Evolutionary conservation across 2,888 invertebrate species (phyloP), one percentile per base, ranked within the genome.

Genomic region (Sphecodes monilicornis): DNA sequence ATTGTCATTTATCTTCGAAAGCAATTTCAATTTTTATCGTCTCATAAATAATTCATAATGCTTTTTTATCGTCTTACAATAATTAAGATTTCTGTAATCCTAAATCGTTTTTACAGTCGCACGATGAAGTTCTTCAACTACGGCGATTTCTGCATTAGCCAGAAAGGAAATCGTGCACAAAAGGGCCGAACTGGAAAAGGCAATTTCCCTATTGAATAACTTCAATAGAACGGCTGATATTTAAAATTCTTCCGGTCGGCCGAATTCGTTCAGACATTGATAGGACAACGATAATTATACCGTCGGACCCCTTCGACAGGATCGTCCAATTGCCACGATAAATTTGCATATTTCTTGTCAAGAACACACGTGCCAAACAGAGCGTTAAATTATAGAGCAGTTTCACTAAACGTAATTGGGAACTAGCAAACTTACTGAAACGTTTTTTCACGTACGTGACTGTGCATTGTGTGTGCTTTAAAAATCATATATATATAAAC

Each of bases 261-360:
- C 70, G 74, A 85, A 84, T 84, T 75, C 66, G 57, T 78, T 79
- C 78, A 57, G 69, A 85, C 72, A 79, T 73, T 43, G 84, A 79
- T 69, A 74, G 79, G 60, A 76, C 85, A 69, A 26, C 68, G 70
- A 64, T 80, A 80, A 85, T 85, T 85, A 79, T 66, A 84, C 84
- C 70, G 57, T 77, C 22, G 54, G 71, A 69, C 80, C 78, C 54
- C 72, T 78, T 86, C 78, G 71, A 84, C 76, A 80, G 60, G 60
- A 46, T 50, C 75, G n/a, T 78, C 80, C 80, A 80, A 84, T 84
- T 84, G 68, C 73, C 46, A 54, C 66, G 54, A 80, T 73, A 84
- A 80, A 86, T 84, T 84, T 86, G 68, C 84, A 86, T 83, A 76
- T 78, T 80, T 80, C 84, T 81, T 69, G 80, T 78, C 80, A 80